Percentiles rank a stretch among this genome's conserved stretches.
These are phyloP conservation scores for Pristis pectinata DNA, from an alignment of 2,797 vertebrate species.

Conservation along the genomic window DNA sequence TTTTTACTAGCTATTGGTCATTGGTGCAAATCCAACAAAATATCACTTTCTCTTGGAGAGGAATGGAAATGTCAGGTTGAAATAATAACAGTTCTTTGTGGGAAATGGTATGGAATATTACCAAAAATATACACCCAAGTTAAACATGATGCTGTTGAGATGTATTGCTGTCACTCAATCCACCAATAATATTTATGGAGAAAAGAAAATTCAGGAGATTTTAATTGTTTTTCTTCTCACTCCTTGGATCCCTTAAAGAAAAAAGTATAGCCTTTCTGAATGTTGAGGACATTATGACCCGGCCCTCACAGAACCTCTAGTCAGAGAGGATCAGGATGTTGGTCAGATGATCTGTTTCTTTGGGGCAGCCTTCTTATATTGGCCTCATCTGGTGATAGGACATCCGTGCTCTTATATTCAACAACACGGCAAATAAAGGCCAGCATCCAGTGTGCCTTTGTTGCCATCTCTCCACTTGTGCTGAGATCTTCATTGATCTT, in stretches of 20 bases:
- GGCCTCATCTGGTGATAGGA: too few species aligned
- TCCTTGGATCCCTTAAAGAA: not conserved
- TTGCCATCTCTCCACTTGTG: too few species aligned
- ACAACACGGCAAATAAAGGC: too few species aligned
- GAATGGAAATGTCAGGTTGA: not conserved
- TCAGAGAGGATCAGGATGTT: not conserved
- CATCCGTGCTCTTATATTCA: too few species aligned
- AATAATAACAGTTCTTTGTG: not conserved
- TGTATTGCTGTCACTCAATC: not conserved
- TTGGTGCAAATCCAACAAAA: not conserved
- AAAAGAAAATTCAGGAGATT: not conserved
- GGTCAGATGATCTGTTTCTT: not conserved
- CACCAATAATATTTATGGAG: not conserved
- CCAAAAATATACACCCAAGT: not conserved
- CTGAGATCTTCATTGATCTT: not conserved
- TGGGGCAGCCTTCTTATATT: not conserved
- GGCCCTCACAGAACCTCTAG: not conserved
- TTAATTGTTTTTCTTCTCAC: not conserved
- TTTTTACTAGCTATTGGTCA: not conserved
- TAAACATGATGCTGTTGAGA: not conserved
- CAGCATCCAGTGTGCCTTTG: too few species aligned
- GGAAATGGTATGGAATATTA: too few species aligned
- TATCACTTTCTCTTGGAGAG: not conserved
- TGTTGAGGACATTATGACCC: too few species aligned
- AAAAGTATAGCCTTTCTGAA: not conserved